These are phyloP conservation scores for Chondrosia reniformis DNA, from an alignment of 37 sponge, comb jelly and placozoan genomes.

Conservation along the genomic window DNA sequence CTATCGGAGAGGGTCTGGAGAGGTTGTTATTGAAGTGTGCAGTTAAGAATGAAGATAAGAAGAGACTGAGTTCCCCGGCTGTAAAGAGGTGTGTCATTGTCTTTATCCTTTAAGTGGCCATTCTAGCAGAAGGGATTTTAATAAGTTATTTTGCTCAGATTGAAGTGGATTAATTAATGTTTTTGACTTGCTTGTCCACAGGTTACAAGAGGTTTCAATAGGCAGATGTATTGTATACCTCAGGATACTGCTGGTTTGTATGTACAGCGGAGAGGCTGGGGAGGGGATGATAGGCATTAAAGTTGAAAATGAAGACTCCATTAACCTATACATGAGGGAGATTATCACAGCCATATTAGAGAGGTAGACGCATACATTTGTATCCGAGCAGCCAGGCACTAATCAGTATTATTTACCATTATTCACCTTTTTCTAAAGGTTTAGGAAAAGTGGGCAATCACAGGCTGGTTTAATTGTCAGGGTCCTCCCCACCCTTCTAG, in stretches of 20 bases:
- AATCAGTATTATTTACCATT: not conserved
- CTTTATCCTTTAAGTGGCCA: no score
- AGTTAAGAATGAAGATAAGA: conserved; percentile 5
- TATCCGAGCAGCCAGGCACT: not conserved
- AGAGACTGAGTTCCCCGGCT: not conserved
- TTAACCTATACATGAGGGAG: conserved; percentile 18
- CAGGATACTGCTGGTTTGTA: conserved; percentile 8
- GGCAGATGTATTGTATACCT: not conserved
- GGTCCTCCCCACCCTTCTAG: conserved; percentile 10
- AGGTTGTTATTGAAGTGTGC: not conserved
- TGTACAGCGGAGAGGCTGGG: conserved; percentile 26
- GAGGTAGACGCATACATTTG: not conserved
- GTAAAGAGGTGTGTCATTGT: conserved; percentile 8
- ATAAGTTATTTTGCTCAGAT: no score
- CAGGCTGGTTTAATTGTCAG: not conserved
- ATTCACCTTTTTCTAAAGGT: not conserved
- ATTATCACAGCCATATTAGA: conserved; percentile 9
- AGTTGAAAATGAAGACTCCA: not conserved
- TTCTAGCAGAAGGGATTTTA: no score
- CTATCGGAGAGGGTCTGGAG: conserved; percentile 12
- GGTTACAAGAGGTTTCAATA: conserved; percentile 3
- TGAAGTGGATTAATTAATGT: no score
- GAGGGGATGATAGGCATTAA: not conserved
- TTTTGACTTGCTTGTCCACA: not conserved
- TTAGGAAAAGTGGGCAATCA: not conserved